Base-by-base conservation (phyloP, 2,797 vertebrate species). In the Chloroceryle amazona region DNA sequence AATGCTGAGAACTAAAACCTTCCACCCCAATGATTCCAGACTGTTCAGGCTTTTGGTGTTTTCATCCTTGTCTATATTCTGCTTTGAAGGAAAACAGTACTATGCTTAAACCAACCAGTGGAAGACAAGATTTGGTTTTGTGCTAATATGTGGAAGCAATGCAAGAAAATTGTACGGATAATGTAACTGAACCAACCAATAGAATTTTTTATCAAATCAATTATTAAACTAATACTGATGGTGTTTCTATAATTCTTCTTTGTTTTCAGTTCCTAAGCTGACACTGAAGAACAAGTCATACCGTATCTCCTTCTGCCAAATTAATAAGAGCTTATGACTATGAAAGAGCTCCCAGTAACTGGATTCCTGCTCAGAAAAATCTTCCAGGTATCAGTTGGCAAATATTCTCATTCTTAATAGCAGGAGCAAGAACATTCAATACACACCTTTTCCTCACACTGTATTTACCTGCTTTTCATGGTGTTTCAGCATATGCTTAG, bases 1-100 rank as follows among this genome's bases (percentile, higher is more conserved):
- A 90, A 91, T 4, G n/a, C 75, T 74, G 61, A 86, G 79, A 95
- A 91, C 63, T 49, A 88, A 85, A 95, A 37, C 44, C 49, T 95
- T 95, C 86, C 63, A 92, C 42, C 13, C 31, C 75, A 79, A 4
- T 65, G 79, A 83, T 15, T 90, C 66, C 72, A 78, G 79, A 49
- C 79, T 84, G 65, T 39, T 60, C 62, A 84, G 68, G 57, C 60
- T 91, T 47, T 84, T 66, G 66, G 18, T 57, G 33, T 83, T 91
- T 79, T 68, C 72, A 91, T 81, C 52, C 55, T 74, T 67, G 20
- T n/a, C 65, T 78, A n/a, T 3, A 62, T 4, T 13, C 7, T n/a
- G 84, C 41, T 96, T 74, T 70, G 47, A 71, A 93, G 61, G 76
- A 12, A 86, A 94, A 78, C 11, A 51, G 41, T 33, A 39, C 13